Evolutionary conservation across 2,888 invertebrate genomes (phyloP).

Genomic region (Argyra leucocephala): DNA sequence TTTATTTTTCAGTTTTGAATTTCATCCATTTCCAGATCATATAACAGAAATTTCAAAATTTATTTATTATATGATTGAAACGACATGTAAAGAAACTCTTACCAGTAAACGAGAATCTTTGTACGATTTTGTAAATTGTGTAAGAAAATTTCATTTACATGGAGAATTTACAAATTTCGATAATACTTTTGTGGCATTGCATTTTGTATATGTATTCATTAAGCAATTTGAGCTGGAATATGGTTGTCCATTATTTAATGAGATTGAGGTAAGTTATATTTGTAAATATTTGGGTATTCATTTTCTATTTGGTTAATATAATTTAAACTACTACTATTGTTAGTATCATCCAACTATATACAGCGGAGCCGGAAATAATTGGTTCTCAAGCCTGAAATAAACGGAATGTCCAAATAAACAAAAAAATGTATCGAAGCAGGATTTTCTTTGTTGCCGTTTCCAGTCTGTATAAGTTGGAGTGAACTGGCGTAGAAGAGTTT

Average conservation of each 20-base stretch:
- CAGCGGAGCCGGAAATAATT: no score
- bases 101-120: slow-evolving; percentile 43
- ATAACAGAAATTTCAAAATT: slow-evolving; percentile 48
- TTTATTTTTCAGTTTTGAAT: slow-evolving; percentile 45
- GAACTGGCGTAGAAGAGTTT: no score
- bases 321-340: no score
- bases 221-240: neutral
- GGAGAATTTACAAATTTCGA: neutral
- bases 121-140: slow-evolving; percentile 32
- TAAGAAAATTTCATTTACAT: neutral
- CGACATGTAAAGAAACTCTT: slow-evolving; percentile 15
- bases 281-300: no score
- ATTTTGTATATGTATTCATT: neutral
- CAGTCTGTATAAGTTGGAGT: no score
- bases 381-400: no score
- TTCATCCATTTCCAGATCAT: slow-evolving; percentile 48
- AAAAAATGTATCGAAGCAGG: no score
- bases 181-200: neutral
- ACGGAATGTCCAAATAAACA: no score
- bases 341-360: no score
- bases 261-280: neutral
- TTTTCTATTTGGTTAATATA: no score
- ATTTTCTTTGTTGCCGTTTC: no score
- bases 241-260: neutral
- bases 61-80: slow-evolving; percentile 45